These are phyloP conservation scores for Catostomus latipinnis DNA, from an alignment of 2,797 vertebrate genomes.

Conservation along the genomic window DNA sequence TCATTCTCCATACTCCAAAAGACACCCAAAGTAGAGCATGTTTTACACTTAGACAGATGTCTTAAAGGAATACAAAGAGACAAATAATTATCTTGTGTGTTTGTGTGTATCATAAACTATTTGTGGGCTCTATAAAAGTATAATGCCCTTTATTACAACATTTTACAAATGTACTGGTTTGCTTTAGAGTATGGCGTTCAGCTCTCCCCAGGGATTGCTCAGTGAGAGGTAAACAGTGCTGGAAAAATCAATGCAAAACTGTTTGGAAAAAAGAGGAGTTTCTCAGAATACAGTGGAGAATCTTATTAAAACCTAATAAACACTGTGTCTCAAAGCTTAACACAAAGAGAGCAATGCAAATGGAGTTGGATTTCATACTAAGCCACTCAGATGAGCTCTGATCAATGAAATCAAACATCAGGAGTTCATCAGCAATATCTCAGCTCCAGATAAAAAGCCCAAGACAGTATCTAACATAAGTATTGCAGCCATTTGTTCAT, in stretches of 20 bases:
- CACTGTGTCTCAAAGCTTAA: conserved; percentile 29
- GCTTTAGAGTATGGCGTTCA: not conserved
- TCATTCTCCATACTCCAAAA: conserved; percentile 33
- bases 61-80: conserved; percentile 26
- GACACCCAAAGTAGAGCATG: conserved; percentile 1
- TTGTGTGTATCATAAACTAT: not conserved
- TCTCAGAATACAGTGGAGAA: conserved; percentile 40
- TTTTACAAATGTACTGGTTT: conserved; percentile 25
- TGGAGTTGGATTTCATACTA: conserved; percentile 37
- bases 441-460: conserved; percentile 31
- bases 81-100: not conserved
- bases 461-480: conserved; percentile 22
- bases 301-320: conserved; percentile 47
- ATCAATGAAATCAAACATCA: conserved; percentile 50
- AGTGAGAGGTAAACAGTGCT: conserved; percentile 20
- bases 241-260: conserved; percentile 46
- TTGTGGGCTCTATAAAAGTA: conserved; percentile 13
- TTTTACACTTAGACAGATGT: conserved; percentile 3
- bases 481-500: conserved; percentile 29
- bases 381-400: conserved; percentile 37
- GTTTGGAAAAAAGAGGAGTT: conserved; percentile 32
- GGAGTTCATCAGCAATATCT: conserved; percentile 45
- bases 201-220: conserved; percentile 8
- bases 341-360: conserved; percentile 31
- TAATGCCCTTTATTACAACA: not conserved